Conservation (phyloP, 2,888 invertebrate species). For the Hypselothyrea guttata region DNA sequence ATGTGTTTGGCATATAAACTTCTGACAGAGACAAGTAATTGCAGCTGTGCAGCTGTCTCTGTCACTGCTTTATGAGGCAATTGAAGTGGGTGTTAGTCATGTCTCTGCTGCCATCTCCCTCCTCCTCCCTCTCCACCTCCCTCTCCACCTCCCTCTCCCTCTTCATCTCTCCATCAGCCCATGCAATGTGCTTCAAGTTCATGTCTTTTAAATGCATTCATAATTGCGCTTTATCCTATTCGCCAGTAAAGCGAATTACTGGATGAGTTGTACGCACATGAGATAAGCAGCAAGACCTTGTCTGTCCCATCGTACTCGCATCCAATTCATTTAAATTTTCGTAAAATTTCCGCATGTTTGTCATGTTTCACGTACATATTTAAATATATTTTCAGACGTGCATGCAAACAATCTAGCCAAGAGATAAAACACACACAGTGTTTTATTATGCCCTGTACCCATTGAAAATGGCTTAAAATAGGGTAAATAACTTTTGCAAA, state of each 20-base stretch:
- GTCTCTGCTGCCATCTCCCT: too few relatives aligned
- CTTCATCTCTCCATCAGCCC: too few relatives aligned
- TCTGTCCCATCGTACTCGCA: conserved; percentile 17
- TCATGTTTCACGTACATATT: conserved; percentile 2
- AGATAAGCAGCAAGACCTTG: conserved; percentile 42
- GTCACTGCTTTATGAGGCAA: conserved; percentile 39
- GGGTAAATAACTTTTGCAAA: too few relatives aligned
- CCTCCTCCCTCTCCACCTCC: too few relatives aligned
- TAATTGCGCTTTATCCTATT: conserved; percentile 35
- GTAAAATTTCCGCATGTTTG: conserved; percentile 30
- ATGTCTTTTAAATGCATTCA: conserved; percentile 58
- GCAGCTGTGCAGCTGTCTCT: conserved; percentile 19
- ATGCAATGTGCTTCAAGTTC: not conserved
- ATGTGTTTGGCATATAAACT: conserved; percentile 9
- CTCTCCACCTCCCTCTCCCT: too few relatives aligned
- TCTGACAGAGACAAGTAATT: conserved; percentile 11
- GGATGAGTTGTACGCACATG: too few relatives aligned
- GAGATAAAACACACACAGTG: conserved; percentile 27
- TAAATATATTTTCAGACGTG: conserved; percentile 49
- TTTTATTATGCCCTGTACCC: too few relatives aligned
- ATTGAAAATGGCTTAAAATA: too few relatives aligned
- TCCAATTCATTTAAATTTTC: conserved; percentile 59
- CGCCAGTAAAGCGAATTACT: not conserved
- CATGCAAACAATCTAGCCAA: conserved; percentile 18
- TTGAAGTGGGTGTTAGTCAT: conserved; percentile 23